A percentile compares a stretch with the other conserved stretches of the same genome.
Conservation (phyloP, 2,888 invertebrate species). For the Ornithoptera priamus region DNA sequence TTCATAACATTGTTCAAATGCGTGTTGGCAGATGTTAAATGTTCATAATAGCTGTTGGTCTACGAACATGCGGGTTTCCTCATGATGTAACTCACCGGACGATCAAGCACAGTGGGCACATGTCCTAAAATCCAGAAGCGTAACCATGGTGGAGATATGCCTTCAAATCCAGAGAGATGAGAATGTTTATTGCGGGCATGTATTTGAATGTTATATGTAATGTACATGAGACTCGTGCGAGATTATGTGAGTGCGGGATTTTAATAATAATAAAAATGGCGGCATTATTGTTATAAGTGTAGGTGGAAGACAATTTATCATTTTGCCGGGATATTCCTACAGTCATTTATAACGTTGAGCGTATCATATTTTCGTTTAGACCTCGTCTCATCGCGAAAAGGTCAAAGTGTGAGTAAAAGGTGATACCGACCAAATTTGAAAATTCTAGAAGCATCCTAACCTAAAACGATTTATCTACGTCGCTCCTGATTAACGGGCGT, state of each 20-base stretch:
- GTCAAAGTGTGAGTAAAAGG: conserved; percentile 22
- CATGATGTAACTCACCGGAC: too few relatives aligned
- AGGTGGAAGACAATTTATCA: conserved; percentile 1
- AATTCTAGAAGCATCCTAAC: conserved; percentile 19
- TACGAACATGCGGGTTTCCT: too few relatives aligned
- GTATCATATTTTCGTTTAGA: conserved; percentile 18
- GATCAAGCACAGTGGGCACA: too few relatives aligned
- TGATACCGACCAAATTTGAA: conserved; percentile 19
- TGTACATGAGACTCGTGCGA: neutral
- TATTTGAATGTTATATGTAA: neutral
- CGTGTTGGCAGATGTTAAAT: too few relatives aligned
- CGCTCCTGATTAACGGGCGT: conserved; percentile 13
- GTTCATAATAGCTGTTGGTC: too few relatives aligned
- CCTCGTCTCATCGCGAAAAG: conserved; percentile 14
- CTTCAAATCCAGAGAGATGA: too few relatives aligned
- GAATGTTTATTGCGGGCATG: neutral
- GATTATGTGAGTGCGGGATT: neutral
- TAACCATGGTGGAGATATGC: too few relatives aligned
- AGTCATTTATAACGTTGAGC: conserved; percentile 6
- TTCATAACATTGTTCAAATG: too few relatives aligned
- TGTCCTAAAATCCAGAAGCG: too few relatives aligned
- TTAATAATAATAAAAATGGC: neutral
- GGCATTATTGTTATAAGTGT: neutral
- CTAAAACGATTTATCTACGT: conserved; percentile 20
- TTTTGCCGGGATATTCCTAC: neutral